Base-by-base conservation (phyloP, 2,113 vertebrate genomes). In the Chitala chitala region DNA sequence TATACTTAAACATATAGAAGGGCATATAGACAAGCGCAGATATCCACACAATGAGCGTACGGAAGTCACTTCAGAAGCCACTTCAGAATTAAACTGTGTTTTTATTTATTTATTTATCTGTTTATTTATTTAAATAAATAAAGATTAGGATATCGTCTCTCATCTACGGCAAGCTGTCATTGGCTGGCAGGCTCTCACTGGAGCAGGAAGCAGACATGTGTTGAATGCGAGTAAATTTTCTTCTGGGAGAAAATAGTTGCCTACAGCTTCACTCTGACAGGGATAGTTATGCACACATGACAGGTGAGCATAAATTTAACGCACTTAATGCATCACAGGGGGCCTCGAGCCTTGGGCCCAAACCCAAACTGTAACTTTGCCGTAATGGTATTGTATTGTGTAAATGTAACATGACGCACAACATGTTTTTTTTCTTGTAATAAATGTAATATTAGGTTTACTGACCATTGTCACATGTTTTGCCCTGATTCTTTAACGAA, bases 71-170 rank as follows among this genome's bases (percentile, higher is more conserved):
- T 84, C 79, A 86, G 84, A 84, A 83, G 79, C 83, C n/a, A n/a
- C n/a, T n/a, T n/a, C n/a, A n/a, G 81, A 85, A 79, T 85, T 82
- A 88, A 86, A 83, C 86, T 87, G 84, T 87, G 84, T 87, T 86
- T 88, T 87, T 86, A 85, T 88, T 87, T 87, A 89, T 89, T 46
- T 6, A 6, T 46, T 46, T 6, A n/a, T n/a, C n/a, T n/a, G 5
- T 61, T 61, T 61, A 61, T 38, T 61, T 61, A 44, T 38, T 10
- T 51, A 61, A 22, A 73, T 50, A 61, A 46, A 59, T 61, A 13
- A 54, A 29, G 55, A 50, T 13, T 51, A 36, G 13, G 5, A n/a
- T 1, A 42, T 17, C 17, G 26, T 5, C 1, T 59, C 56, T 58
- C 44, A 6, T 64, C 58, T 36, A 20, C 31, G 26, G 17, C 40